Evolutionary conservation across 2,888 invertebrate genomes (phyloP).

Genomic region (Polydrusus pterygomalis): DNA sequence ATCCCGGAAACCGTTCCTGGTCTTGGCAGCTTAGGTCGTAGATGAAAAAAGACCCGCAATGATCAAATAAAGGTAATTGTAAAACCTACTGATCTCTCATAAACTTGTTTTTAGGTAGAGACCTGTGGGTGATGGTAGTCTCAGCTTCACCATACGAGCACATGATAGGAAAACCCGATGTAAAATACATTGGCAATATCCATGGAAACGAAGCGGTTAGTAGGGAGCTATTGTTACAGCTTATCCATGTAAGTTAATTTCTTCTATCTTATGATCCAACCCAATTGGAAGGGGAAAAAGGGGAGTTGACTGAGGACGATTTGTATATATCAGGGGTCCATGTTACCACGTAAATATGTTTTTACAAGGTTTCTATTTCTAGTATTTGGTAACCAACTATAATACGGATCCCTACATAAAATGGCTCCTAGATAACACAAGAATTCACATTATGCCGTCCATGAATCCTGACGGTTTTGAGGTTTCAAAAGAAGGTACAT

Average conservation of each 20-base stretch:
- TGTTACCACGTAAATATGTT: too few relatives aligned
- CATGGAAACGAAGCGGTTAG: conserved; percentile 99
- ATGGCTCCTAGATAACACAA: conserved; percentile 94
- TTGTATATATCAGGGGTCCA: too few relatives aligned
- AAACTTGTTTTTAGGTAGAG: conserved; percentile 81
- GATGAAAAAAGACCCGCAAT: too few relatives aligned
- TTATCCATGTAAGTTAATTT: conserved; percentile 82
- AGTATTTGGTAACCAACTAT: conserved; percentile 90
- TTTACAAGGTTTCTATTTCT: conserved; percentile 68
- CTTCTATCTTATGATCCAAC: background rate
- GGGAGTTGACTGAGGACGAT: too few relatives aligned
- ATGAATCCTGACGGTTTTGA: conserved; percentile 99
- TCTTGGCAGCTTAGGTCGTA: too few relatives aligned
- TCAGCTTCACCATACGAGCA: conserved; percentile 93
- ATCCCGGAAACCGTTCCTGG: too few relatives aligned
- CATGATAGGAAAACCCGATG: conserved; percentile 96
- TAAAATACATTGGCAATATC: conserved; percentile 96
- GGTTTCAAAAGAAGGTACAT: conserved; percentile 90
- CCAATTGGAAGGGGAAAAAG: too few relatives aligned
- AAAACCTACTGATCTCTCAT: background rate
- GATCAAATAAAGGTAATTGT: too few relatives aligned
- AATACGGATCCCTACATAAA: conserved; percentile 88
- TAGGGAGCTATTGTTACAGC: conserved; percentile 92
- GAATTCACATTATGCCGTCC: conserved; percentile 97
- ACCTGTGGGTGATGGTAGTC: conserved; percentile 96